Percentiles rank a stretch among this genome's conserved stretches.
These are phyloP conservation scores for Agrochola lychnidis DNA, from an alignment of 2,888 invertebrate species.

Conservation along the genomic window DNA sequence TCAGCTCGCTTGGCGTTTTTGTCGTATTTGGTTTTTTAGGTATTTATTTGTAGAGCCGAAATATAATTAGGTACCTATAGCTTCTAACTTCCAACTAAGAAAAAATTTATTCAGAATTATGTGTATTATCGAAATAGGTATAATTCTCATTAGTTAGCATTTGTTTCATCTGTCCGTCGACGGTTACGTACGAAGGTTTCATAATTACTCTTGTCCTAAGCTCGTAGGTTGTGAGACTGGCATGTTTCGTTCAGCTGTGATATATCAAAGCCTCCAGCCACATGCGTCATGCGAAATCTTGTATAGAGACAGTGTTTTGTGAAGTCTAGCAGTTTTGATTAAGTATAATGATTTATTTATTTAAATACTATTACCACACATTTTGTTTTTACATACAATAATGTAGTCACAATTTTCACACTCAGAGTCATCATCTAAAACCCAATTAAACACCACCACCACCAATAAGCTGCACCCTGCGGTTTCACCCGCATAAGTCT, in stretches of 20 bases:
- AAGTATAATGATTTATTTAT: too few species aligned
- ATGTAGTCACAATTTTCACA: too few species aligned
- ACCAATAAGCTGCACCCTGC: too few species aligned
- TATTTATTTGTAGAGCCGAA: too few species aligned
- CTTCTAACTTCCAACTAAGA: neutral
- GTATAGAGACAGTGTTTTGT: neutral
- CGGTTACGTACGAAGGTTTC: constrained; percentile 22
- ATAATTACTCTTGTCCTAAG: constrained; percentile 27
- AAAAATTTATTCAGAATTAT: neutral
- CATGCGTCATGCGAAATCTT: constrained; percentile 29
- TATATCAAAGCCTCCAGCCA: constrained; percentile 25
- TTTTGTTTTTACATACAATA: too few species aligned
- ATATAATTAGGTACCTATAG: too few species aligned
- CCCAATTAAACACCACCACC: too few species aligned
- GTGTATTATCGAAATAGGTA: neutral
- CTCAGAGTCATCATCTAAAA: too few species aligned
- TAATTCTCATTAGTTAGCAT: constrained; percentile 17
- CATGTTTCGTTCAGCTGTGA: constrained; percentile 12
- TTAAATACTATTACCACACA: too few species aligned
- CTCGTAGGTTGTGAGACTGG: constrained; percentile 27
- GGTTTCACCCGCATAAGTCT: too few species aligned
- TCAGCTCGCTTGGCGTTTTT: too few species aligned
- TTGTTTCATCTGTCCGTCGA: constrained; percentile 13
- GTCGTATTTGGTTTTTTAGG: too few species aligned
- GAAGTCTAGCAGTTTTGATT: constrained; percentile 1